These are phyloP conservation scores for Aeoliscus strigatus DNA, from an alignment of 2,797 vertebrate genomes.

Conservation along the genomic window DNA sequence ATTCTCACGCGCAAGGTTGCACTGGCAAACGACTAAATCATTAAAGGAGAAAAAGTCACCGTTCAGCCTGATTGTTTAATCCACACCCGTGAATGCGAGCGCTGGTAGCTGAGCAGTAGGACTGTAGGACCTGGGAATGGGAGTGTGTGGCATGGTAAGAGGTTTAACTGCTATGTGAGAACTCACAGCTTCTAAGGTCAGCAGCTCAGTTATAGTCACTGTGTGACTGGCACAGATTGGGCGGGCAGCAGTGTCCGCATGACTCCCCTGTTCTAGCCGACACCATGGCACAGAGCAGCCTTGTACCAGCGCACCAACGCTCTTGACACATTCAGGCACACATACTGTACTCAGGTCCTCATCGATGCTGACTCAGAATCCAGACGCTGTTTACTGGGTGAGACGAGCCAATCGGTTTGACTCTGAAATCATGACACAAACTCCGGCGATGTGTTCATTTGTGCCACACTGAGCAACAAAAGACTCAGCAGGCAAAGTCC, in stretches of 20 bases:
- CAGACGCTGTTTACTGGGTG: conserved; percentile 40
- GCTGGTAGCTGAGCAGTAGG: conserved; percentile 34
- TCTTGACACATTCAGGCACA: conserved; percentile 60
- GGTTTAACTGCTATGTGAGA: conserved; percentile 77
- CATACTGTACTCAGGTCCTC: conserved; percentile 49
- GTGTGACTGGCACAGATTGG: conserved; percentile 81
- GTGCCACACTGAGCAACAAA: no score
- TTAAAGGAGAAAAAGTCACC: conserved; percentile 1
- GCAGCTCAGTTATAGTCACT: conserved; percentile 75
- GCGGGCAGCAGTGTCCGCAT: conserved; percentile 68
- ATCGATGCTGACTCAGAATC: conserved; percentile 49
- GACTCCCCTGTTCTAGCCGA: conserved; percentile 75
- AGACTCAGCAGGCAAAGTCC: conserved; percentile 46
- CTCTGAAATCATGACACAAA: conserved; percentile 5
- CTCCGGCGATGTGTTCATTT: conserved; percentile 14
- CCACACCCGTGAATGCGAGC: conserved; percentile 32
- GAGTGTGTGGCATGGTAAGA: conserved; percentile 71
- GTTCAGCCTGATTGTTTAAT: conserved; percentile 51
- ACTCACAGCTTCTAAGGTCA: conserved; percentile 71
- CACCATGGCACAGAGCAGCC: conserved; percentile 73
- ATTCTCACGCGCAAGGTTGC: no score
- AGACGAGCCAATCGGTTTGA: no score
- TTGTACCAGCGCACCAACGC: conserved; percentile 66
- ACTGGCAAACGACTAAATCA: no score
- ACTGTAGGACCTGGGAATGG: conserved; percentile 55